phyloP scores from a whole-genome alignment of 1,140 invertebrate genomes.

The Cydia amplana region DNA sequence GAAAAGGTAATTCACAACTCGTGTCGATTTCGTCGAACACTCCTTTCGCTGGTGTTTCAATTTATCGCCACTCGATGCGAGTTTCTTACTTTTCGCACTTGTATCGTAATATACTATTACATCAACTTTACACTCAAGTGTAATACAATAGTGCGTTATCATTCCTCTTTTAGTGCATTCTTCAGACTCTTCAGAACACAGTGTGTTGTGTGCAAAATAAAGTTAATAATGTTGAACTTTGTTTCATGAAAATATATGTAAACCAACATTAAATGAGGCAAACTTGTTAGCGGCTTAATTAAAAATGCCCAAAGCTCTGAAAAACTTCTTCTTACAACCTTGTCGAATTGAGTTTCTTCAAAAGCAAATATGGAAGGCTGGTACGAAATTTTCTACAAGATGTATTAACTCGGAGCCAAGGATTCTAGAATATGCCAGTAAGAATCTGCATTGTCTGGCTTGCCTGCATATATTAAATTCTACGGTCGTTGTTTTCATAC shows the following conservation, averaged over 20 bases:
- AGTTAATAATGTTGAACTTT: background rate
- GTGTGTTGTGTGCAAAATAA: background rate
- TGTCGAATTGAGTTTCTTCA: constrained; percentile 10
- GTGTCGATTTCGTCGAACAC: no score
- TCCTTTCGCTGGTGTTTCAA: no score
- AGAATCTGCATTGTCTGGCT: constrained; percentile 30
- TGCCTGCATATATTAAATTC: constrained; percentile 49
- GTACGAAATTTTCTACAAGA: constrained; percentile 27
- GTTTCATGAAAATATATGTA: background rate
- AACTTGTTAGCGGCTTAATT: constrained; percentile 3
- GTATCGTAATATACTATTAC: no score
- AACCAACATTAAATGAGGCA: background rate
- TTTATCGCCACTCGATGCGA: no score
- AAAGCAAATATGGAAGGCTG: background rate
- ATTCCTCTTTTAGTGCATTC: no score
- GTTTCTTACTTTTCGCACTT: no score
- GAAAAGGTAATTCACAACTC: no score
- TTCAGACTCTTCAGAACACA: no score
- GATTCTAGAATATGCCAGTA: constrained; percentile 42
- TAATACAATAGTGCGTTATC: no score
- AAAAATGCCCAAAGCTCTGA: constrained; percentile 10
- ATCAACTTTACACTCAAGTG: background rate
- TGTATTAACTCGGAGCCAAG: constrained; percentile 33
- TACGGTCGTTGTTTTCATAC: constrained; percentile 47
- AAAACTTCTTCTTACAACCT: constrained; percentile 15